These are phyloP conservation scores for Drosophila eugracilis DNA, from an alignment of 1,140 invertebrate species.

Conservation along the genomic window DNA sequence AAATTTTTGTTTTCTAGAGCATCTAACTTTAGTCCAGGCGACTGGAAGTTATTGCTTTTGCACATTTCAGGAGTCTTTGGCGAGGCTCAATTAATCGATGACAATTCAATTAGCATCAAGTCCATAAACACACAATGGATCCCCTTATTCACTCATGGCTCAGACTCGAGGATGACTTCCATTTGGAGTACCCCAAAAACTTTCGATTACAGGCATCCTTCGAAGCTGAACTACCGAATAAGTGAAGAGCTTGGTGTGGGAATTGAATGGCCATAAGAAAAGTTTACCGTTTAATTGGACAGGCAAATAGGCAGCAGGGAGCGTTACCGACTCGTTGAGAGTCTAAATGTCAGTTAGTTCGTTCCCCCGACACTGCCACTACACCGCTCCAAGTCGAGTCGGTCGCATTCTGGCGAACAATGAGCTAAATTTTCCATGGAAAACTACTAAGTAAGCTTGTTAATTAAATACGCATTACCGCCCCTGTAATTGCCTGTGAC, in stretches of 20 bases:
- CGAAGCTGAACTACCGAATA: conserved; percentile 5
- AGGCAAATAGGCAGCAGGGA: conserved; percentile 54
- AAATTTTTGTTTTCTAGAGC: conserved; percentile 3
- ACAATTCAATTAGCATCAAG: conserved; percentile 52
- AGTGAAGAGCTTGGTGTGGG: conserved; percentile 11
- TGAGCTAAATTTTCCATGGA: conserved; percentile 76
- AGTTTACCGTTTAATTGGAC: conserved; percentile 77
- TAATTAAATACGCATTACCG: conserved; percentile 81
- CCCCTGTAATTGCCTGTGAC: conserved; percentile 76
- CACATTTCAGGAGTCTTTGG: conserved; percentile 16
- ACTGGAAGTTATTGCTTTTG: conserved; percentile 30
- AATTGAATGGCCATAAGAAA: conserved; percentile 66
- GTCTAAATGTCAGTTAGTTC: conserved; percentile 46
- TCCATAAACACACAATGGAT: conserved; percentile 35
- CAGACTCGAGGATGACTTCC: background rate
- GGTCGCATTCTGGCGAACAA: conserved; percentile 46
- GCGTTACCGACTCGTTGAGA: conserved; percentile 19
- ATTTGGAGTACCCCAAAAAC: background rate
- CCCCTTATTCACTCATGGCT: conserved; percentile 10
- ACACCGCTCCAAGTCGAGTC: background rate
- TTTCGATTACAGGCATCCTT: conserved; percentile 4
- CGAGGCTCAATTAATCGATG: conserved; percentile 42
- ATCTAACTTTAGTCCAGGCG: background rate
- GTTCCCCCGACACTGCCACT: conserved; percentile 9
- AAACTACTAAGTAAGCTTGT: conserved; percentile 81